Evolutionary conservation across 2,888 invertebrate species (phyloP), one percentile per base, ranked within the genome.

Genomic region (Oxyscelio sp.): DNA sequence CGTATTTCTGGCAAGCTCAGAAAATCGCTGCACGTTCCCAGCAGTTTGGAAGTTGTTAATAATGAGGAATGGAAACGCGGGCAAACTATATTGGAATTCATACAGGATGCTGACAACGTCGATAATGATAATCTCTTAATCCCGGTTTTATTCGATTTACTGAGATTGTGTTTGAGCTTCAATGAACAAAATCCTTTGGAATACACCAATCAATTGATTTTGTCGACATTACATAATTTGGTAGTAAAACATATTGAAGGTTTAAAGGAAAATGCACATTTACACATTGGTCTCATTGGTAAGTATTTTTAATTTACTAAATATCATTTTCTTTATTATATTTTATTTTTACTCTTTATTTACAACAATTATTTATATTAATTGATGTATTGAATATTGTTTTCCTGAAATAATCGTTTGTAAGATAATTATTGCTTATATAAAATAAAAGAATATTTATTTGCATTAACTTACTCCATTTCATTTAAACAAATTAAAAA

Each of bases 61-160:
- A 96, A 96, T 0, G 91, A 95, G 0, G 95, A 96, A 81, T 99
- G 98, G 98, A 97, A 96, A 90, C 95, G 97, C 63, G 97, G 98
- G 0, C 96, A 97, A 21, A 96, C 97, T 0, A 94, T 98, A 0
- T 94, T 99, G 24, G 99, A 99, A 94, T 96, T 97, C 85, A 95
- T 98, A 13, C 98, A 99, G 93, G 96, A 96, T 88, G 98, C 98
- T 91, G 97, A 97, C 93, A 97, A 97, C 93, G 95, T 99, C 85
- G 93, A 95, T 0, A 95, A 97, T 56, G 95, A 96, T 13, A 95
- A 96, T 66, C 88, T 95, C 0, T 95, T 99, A 52, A 95, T 98
- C n/a, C 96, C 97, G 0, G 91, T 96, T 2, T 94, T 98, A 0
- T 98, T 99, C 91, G 96, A 97, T 77, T 94, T 98, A 56, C 93